Evolutionary conservation across 2,797 vertebrate genomes (phyloP).

Genomic region (Polyboroides typus): DNA sequence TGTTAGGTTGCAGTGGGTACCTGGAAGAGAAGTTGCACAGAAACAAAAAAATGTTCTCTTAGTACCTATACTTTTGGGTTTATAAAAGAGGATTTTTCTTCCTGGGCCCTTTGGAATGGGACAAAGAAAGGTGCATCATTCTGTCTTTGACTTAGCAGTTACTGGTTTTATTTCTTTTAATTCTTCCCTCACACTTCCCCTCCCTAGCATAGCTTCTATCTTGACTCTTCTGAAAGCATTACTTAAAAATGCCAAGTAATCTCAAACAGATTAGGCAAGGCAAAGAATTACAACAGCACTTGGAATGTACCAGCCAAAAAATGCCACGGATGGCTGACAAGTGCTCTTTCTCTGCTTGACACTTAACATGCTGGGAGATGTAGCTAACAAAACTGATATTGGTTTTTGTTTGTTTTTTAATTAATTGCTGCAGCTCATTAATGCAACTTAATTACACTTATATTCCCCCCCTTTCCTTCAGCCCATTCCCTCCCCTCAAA

Average conservation of each 20-base stretch:
- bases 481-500: not conserved
- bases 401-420: not conserved
- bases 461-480: not conserved
- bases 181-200: not conserved
- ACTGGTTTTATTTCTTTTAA: not conserved
- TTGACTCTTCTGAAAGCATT: not conserved
- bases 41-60: not conserved
- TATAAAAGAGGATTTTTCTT: not conserved
- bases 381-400: not conserved
- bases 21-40: not conserved
- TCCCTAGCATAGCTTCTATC: not conserved
- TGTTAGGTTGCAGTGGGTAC: not conserved
- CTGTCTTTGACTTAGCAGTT: not conserved
- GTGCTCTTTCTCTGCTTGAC: not conserved
- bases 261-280: not conserved
- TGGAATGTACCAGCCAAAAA: not conserved
- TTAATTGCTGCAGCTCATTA: constrained; percentile 38
- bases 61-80: not conserved
- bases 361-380: not conserved
- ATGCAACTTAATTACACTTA: constrained; percentile 25
- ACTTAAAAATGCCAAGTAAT: not conserved
- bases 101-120: not conserved
- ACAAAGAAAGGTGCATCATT: not conserved
- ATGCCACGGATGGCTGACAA: not conserved
- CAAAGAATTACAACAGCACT: not conserved